Evolutionary conservation across 2,888 invertebrate species (phyloP).

Genomic region (Myopa testacea): DNA sequence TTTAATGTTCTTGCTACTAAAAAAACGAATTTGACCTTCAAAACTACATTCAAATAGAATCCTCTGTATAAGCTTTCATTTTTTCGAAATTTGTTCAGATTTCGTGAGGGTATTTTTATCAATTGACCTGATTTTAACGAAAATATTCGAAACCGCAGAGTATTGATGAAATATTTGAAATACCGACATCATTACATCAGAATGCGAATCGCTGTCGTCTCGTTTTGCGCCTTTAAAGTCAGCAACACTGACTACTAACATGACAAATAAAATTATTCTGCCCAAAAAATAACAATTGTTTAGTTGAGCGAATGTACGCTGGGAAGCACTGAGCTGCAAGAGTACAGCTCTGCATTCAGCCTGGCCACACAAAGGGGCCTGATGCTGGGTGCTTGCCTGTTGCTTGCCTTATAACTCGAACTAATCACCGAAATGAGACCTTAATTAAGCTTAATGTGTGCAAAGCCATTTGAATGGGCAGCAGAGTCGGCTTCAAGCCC

Average conservation of each 20-base stretch:
- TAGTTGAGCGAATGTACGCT: neutral
- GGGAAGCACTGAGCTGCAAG: neutral
- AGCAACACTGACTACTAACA: neutral
- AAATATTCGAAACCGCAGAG: no score
- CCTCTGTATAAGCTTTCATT: no score
- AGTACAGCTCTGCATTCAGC: neutral
- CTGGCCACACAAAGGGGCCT: neutral
- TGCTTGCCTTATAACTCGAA: constrained; percentile 6
- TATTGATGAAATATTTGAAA: no score
- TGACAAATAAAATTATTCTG: constrained; percentile 25
- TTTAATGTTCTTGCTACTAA: no score
- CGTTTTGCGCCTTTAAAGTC: constrained; percentile 4
- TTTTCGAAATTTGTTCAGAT: no score
- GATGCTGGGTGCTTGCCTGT: neutral
- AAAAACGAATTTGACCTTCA: no score
- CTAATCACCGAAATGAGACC: constrained; percentile 36
- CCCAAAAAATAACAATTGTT: constrained; percentile 4
- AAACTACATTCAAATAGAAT: no score
- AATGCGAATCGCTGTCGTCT: neutral
- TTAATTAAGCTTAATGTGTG: constrained; percentile 38
- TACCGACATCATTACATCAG: no score
- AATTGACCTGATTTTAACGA: no score
- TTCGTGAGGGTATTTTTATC: no score
- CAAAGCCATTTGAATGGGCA: constrained; percentile 28
- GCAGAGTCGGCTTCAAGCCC: neutral